A percentile compares a stretch with the other conserved stretches of the same genome.
phyloP scores from a whole-genome alignment of 1,140 invertebrate species.

The Metaphire vulgaris region DNA sequence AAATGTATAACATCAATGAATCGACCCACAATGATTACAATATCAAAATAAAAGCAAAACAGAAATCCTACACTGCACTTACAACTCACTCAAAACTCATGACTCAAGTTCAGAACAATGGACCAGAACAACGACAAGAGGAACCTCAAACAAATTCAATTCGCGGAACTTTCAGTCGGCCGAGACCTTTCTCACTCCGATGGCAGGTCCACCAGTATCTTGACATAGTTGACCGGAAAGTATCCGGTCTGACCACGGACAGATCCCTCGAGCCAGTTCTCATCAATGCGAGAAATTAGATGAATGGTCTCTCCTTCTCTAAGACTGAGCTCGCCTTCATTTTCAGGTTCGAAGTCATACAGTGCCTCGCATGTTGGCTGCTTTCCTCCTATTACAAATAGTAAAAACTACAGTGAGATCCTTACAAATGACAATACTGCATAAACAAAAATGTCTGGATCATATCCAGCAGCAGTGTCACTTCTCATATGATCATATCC shows the following conservation, averaged over 20 bases:
- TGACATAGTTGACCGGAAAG: slow-evolving; percentile 52
- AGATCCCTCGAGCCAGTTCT: slow-evolving; percentile 61
- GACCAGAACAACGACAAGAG: too few relatives aligned
- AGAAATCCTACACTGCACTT: too few relatives aligned
- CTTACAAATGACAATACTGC: too few relatives aligned
- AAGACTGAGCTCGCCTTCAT: slow-evolving; percentile 87
- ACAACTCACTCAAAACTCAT: too few relatives aligned
- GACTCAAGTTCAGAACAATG: too few relatives aligned
- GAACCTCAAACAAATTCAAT: too few relatives aligned
- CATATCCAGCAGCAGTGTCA: too few relatives aligned
- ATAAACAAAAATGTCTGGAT: too few relatives aligned
- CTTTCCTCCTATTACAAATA: not conserved
- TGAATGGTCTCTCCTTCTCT: slow-evolving; percentile 91
- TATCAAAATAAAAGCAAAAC: not conserved
- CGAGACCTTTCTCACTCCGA: not conserved
- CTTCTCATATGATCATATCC: too few relatives aligned
- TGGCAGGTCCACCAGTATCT: slow-evolving; percentile 32
- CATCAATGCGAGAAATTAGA: slow-evolving; percentile 84
- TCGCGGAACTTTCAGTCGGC: too few relatives aligned
- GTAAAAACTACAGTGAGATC: too few relatives aligned
- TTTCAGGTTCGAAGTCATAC: slow-evolving; percentile 95
- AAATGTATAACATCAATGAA: too few relatives aligned
- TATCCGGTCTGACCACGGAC: slow-evolving; percentile 44
- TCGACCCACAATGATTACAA: not conserved
- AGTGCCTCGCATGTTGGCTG: slow-evolving; percentile 66